Percentiles rank a stretch among this genome's conserved stretches.
phyloP scores from a whole-genome alignment of 2,113 vertebrate genomes.

The Mionectes macconnelli region DNA sequence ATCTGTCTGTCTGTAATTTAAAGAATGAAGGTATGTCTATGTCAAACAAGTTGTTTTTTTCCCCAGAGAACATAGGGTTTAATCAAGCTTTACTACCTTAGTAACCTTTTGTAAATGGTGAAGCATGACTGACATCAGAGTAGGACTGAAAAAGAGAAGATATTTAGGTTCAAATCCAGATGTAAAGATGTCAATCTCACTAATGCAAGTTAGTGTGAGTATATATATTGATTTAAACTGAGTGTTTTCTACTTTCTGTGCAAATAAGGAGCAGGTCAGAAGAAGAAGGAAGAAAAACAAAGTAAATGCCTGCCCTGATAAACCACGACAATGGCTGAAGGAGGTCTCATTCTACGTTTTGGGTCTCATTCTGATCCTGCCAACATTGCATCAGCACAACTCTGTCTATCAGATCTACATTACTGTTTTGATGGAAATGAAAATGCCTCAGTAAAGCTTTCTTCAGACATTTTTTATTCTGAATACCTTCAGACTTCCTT shows the following conservation, averaged over 20 bases:
- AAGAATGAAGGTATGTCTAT: conserved; percentile 22
- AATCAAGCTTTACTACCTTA: conserved; percentile 26
- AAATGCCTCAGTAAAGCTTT: conserved; percentile 20
- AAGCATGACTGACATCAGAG: neutral
- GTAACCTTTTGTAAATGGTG: conserved; percentile 15
- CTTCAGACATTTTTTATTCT: neutral
- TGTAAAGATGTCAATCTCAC: neutral
- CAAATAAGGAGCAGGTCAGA: neutral
- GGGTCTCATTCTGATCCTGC: conserved; percentile 3
- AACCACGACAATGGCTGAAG: neutral
- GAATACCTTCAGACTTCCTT: neutral
- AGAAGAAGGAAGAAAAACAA: conserved; percentile 16
- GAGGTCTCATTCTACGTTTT: neutral
- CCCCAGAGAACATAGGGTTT: neutral
- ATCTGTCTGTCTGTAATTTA: conserved; percentile 45
- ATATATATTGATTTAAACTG: conserved; percentile 35
- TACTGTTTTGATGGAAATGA: neutral
- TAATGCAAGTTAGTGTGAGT: neutral
- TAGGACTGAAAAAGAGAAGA: neutral
- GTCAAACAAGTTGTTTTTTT: neutral
- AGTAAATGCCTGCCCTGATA: neutral
- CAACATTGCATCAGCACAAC: neutral
- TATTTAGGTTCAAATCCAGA: neutral
- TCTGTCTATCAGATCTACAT: neutral
- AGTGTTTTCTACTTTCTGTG: conserved; percentile 12